phyloP scores from a whole-genome alignment of 1,140 invertebrate genomes.

The Pseudachorutes palmiensis region DNA sequence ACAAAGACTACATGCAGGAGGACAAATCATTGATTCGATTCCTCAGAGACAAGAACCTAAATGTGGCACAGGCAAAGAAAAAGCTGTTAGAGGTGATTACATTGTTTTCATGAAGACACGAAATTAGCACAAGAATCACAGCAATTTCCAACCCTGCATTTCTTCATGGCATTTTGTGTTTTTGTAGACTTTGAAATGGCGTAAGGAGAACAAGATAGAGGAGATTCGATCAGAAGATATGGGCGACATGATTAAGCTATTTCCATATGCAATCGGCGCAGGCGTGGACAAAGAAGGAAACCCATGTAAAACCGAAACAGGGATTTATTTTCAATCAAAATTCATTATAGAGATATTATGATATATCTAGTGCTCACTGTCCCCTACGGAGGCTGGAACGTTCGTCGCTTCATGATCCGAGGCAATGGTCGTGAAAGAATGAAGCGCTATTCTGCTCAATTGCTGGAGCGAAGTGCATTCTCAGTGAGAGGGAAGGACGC shows the following conservation, averaged over 20 bases:
- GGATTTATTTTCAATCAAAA: not conserved
- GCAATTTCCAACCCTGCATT: not conserved
- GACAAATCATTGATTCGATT: not conserved
- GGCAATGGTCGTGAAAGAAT: not conserved
- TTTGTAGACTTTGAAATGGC: conserved; percentile 2
- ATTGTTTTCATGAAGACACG: too few relatives aligned
- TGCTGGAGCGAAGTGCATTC: not conserved
- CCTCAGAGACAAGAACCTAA: not conserved
- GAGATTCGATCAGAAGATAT: not conserved
- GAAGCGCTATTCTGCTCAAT: not conserved
- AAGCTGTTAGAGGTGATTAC: not conserved
- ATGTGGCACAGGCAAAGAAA: not conserved
- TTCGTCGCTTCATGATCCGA: not conserved
- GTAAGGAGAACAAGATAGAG: not conserved
- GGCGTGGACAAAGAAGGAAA: not conserved
- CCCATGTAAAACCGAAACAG: not conserved
- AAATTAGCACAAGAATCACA: not conserved
- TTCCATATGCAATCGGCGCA: not conserved
- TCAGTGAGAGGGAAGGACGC: not conserved
- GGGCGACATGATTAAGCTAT: conserved; percentile 1
- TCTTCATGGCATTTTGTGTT: not conserved
- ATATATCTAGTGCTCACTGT: not conserved
- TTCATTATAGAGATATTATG: not conserved
- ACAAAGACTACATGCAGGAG: not conserved
- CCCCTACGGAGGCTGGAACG: not conserved